These are phyloP conservation scores for Acanthacorydalis orientalis DNA, from an alignment of 2,888 invertebrate genomes.

Conservation along the genomic window DNA sequence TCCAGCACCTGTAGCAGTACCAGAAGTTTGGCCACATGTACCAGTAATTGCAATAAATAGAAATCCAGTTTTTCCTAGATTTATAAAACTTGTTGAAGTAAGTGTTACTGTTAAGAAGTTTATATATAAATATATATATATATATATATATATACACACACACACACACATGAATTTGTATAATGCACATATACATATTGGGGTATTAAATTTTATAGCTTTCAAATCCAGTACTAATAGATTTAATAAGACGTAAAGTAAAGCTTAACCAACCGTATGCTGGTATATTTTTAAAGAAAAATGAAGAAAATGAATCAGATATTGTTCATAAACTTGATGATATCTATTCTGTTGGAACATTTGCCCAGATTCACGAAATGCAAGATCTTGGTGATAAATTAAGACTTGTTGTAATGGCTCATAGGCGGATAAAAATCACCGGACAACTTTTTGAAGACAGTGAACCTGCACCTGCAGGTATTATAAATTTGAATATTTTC, in stretches of 20 bases:
- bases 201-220: conserved; percentile 36
- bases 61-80: conserved; percentile 94
- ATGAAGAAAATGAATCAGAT: conserved; percentile 76
- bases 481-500: too few relatives aligned
- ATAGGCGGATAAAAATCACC: conserved; percentile 69
- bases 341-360: conserved; percentile 80
- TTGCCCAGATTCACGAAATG: conserved; percentile 95
- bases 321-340: conserved; percentile 71
- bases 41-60: conserved; percentile 88
- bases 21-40: conserved; percentile 91
- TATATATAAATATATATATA: too few relatives aligned
- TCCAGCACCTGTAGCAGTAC: conserved; percentile 82
- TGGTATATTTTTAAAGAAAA: conserved; percentile 88
- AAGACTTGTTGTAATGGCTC: conserved; percentile 86
- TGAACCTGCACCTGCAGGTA: conserved; percentile 15
- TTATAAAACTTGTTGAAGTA: conserved; percentile 94
- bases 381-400: conserved; percentile 86
- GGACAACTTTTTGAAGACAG: conserved; percentile 63
- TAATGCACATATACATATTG: neutral
- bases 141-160: too few relatives aligned
- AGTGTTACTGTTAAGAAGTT: too few relatives aligned
- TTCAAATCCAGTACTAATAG: conserved; percentile 71
- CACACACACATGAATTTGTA: neutral
- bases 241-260: conserved; percentile 82
- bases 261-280: conserved; percentile 93